phyloP scores from a whole-genome alignment of 2,113 vertebrate genomes.

The Blennius ocellaris region DNA sequence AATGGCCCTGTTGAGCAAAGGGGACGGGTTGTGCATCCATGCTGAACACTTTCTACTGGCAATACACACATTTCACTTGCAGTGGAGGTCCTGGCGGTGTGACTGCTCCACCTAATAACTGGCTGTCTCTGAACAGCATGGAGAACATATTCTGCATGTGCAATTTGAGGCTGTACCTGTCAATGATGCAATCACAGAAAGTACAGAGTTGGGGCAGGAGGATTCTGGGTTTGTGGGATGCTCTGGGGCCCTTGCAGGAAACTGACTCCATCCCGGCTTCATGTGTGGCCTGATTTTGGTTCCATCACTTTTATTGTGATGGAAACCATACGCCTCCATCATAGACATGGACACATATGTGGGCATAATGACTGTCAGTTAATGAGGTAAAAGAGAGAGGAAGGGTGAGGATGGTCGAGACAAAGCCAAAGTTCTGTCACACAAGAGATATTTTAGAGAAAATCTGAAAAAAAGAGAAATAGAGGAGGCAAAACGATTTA shows the following conservation, averaged over 20 bases:
- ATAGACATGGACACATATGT: constrained; percentile 36
- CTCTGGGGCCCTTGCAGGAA: constrained; percentile 61
- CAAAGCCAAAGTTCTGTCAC: not conserved
- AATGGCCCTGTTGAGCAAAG: not conserved
- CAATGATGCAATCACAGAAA: constrained; percentile 64
- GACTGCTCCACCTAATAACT: constrained; percentile 21
- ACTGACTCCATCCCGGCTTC: constrained; percentile 53
- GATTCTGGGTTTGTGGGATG: constrained; percentile 52
- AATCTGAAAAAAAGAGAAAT: not conserved
- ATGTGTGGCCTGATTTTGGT: constrained; percentile 72
- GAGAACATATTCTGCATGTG: constrained; percentile 23
- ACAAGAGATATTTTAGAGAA: constrained; percentile 5
- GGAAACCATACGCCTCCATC: constrained; percentile 70
- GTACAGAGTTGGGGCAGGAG: constrained; percentile 41
- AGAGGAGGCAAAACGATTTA: constrained; percentile 14
- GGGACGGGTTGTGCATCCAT: not conserved
- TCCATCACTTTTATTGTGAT: constrained; percentile 72
- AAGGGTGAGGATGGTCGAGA: constrained; percentile 25
- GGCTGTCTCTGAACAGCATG: constrained; percentile 32
- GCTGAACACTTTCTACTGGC: not conserved
- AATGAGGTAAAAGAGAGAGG: constrained; percentile 21
- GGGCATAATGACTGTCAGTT: constrained; percentile 27
- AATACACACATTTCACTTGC: not conserved
- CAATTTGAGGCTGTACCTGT: constrained; percentile 47
- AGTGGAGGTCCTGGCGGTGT: constrained; percentile 43